phyloP scores from a whole-genome alignment of 2,113 vertebrate species.

The Microcebus tavaratra region DNA sequence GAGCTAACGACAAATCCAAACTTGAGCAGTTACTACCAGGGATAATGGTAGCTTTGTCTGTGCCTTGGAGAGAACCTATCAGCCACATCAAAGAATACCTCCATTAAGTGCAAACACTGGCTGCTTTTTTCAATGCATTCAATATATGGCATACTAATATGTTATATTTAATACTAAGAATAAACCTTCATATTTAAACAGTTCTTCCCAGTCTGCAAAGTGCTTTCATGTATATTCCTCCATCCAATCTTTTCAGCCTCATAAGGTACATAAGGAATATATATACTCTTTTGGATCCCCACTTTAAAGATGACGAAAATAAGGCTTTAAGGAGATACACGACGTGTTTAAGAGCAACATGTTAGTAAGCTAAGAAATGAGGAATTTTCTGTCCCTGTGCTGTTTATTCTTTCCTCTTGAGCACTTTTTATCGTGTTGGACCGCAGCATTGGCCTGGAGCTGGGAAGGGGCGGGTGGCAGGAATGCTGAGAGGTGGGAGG shows the following conservation, averaged over 20 bases:
- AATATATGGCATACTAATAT: background rate
- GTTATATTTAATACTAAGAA: background rate
- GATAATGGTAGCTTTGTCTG: background rate
- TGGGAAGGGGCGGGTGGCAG: background rate
- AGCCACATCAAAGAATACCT: background rate
- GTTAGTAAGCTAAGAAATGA: background rate
- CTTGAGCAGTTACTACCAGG: background rate
- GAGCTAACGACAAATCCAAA: background rate
- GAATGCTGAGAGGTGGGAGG: background rate
- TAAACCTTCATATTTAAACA: background rate
- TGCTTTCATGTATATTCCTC: background rate
- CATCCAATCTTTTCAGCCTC: background rate
- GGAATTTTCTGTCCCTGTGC: background rate
- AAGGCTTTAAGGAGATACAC: background rate
- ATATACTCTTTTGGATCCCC: background rate
- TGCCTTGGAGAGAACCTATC: background rate
- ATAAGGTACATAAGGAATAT: background rate
- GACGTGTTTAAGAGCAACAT: background rate
- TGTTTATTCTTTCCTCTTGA: background rate
- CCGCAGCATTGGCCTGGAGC: background rate
- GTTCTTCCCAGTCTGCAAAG: background rate
- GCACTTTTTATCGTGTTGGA: fast-evolving
- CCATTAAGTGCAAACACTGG: background rate
- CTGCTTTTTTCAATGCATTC: background rate
- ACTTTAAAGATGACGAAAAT: background rate